Conservation (phyloP, 2,888 invertebrate species). For the Liopterus haemorrhoidalis region DNA sequence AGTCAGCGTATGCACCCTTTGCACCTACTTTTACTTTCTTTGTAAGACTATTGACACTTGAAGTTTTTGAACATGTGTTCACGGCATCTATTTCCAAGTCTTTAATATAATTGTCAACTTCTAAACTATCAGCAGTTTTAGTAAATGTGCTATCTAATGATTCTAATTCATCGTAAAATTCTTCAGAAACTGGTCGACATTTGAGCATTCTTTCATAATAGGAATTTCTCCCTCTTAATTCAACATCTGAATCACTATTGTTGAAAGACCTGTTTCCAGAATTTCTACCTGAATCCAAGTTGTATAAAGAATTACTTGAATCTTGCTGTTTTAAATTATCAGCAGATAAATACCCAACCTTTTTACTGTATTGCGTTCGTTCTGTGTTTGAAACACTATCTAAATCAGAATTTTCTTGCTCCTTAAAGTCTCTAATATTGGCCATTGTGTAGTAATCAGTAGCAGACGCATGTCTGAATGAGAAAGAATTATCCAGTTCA, state of each 20-base stretch:
- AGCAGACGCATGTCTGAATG: too few species aligned
- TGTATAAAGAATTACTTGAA: conserved; percentile 35
- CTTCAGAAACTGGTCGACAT: conserved; percentile 68
- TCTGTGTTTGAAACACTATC: too few species aligned
- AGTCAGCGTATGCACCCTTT: too few species aligned
- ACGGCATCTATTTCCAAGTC: conserved; percentile 55
- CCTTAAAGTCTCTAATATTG: too few species aligned
- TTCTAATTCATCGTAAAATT: conserved; percentile 64
- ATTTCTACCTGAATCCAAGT: conserved; percentile 33
- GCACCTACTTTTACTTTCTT: too few species aligned
- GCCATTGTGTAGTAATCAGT: too few species aligned
- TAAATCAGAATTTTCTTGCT: too few species aligned
- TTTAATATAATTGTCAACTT: conserved; percentile 63
- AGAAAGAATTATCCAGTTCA: conserved; percentile 55
- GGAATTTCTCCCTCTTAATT: conserved; percentile 33
- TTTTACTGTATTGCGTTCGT: too few species aligned
- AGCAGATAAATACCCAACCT: too few species aligned
- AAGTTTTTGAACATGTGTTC: conserved; percentile 20
- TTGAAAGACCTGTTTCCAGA: conserved; percentile 36
- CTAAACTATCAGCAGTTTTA: conserved; percentile 52
- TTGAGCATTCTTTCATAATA: conserved; percentile 47
- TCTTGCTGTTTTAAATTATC: conserved; percentile 30
- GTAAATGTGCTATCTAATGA: conserved; percentile 53
- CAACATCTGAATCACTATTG: conserved; percentile 47
- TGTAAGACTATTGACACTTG: too few species aligned